These are phyloP conservation scores for Stichodactyla mertensii DNA, from an alignment of 64 coral and sea anemone species.

Conservation along the genomic window DNA sequence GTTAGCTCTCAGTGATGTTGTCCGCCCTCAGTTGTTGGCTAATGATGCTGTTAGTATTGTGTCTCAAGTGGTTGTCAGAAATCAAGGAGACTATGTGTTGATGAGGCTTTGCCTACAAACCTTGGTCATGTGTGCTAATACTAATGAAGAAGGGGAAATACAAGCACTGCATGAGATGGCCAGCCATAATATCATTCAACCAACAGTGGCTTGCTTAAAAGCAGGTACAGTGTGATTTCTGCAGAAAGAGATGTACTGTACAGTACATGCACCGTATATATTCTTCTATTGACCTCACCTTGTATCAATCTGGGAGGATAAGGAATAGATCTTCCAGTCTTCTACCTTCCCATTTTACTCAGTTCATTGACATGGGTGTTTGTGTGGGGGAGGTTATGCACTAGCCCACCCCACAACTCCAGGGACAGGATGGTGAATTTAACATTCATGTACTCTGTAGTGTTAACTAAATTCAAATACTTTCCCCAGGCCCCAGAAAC, in stretches of 20 bases:
- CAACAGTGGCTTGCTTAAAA: slow-evolving; percentile 73
- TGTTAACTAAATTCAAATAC: no score
- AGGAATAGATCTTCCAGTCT: no score
- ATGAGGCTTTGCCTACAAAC: slow-evolving; percentile 90
- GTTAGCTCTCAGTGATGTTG: slow-evolving; percentile 56
- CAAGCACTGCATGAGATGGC: slow-evolving; percentile 74
- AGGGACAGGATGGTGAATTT: no score
- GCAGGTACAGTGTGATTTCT: slow-evolving; percentile 43
- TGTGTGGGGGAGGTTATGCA: neutral
- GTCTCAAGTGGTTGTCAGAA: slow-evolving; percentile 56
- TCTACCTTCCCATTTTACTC: no score
- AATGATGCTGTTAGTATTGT: slow-evolving; percentile 60
- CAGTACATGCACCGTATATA: no score
- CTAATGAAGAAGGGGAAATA: slow-evolving; percentile 66
- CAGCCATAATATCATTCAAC: slow-evolving; percentile 55
- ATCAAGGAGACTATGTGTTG: slow-evolving; percentile 76
- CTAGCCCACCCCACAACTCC: neutral
- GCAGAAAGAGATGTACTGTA: no score
- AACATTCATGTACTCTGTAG: no score
- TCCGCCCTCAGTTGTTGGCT: slow-evolving; percentile 36
- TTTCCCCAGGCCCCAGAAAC: no score
- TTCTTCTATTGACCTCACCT: neutral
- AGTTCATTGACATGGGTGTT: no score
- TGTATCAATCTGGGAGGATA: no score
- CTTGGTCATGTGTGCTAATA: slow-evolving; percentile 85